A percentile compares a stretch with the other conserved stretches of the same genome.
Evolutionary conservation across 2,797 vertebrate species (phyloP).

Genomic region (Molossus alvarezi): DNA sequence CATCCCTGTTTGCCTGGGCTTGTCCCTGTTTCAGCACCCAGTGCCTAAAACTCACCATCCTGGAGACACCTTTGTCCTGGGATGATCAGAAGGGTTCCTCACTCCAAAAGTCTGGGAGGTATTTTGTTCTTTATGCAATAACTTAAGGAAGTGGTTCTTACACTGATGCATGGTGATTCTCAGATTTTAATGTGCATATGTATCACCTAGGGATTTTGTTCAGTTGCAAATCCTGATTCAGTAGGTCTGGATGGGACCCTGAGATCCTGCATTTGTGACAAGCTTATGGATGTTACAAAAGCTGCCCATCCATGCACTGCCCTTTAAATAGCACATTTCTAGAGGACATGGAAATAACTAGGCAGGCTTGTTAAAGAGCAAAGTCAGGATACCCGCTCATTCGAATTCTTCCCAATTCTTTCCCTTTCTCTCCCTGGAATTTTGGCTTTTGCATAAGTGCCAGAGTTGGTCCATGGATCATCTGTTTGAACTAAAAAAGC

Average conservation of each 20-base stretch:
- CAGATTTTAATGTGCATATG: fast-evolving
- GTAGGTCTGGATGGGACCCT: fast-evolving
- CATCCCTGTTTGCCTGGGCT: not conserved
- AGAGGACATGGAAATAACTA: not conserved
- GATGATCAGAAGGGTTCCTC: not conserved
- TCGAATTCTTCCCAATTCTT: not conserved
- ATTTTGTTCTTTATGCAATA: not conserved
- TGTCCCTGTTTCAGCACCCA: too few species aligned
- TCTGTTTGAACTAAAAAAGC: not conserved
- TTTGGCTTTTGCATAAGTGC: not conserved
- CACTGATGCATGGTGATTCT: not conserved
- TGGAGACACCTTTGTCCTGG: not conserved
- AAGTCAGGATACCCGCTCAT: not conserved
- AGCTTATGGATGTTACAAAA: not conserved
- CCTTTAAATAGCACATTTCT: not conserved
- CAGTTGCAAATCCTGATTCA: not conserved
- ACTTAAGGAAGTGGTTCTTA: not conserved
- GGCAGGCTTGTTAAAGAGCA: not conserved
- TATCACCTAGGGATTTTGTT: not conserved
- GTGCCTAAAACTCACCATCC: not conserved
- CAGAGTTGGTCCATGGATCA: not conserved
- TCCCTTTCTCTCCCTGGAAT: not conserved
- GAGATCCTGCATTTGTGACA: not conserved
- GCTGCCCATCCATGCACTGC: too few species aligned
- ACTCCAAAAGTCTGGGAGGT: not conserved